Conservation (phyloP, 2,888 invertebrate species). For the Alentia gelatinosa region DNA sequence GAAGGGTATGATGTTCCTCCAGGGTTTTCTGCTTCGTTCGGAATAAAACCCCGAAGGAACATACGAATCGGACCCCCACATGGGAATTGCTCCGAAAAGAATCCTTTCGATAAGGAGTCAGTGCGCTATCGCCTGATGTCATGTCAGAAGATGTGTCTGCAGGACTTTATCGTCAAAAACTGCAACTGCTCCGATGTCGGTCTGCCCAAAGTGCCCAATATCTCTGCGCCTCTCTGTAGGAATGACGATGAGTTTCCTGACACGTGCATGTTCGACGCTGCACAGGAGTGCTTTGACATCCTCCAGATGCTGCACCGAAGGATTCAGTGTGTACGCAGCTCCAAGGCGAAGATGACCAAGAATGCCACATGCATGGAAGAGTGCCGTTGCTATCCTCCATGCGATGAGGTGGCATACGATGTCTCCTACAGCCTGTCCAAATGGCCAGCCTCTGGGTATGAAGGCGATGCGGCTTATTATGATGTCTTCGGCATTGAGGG, state of each 20-base stretch:
- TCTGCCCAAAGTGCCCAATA: constrained; percentile 57
- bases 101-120: constrained; percentile 59
- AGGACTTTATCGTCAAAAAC: constrained; percentile 60
- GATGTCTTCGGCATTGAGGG: constrained; percentile 64
- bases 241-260: constrained; percentile 61
- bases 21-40: constrained; percentile 66
- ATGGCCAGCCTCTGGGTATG: constrained; percentile 66
- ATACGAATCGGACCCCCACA: constrained; percentile 64
- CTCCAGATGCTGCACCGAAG: constrained; percentile 59
- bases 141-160: constrained; percentile 66
- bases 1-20: constrained; percentile 67
- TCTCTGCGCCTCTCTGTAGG: constrained; percentile 54
- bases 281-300: constrained; percentile 60
- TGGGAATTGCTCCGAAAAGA: constrained; percentile 63
- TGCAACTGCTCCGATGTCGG: constrained; percentile 63
- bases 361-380: constrained; percentile 58
- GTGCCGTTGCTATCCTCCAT: constrained; percentile 64
- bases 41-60: constrained; percentile 62
- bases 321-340: constrained; percentile 61
- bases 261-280: constrained; percentile 61
- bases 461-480: constrained; percentile 65
- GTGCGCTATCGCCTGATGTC: constrained; percentile 62
- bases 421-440: constrained; percentile 65
- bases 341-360: constrained; percentile 57
- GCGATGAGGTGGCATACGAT: constrained; percentile 65